Conservation (phyloP, 2,113 vertebrate species). For the Perca schrenkii region DNA sequence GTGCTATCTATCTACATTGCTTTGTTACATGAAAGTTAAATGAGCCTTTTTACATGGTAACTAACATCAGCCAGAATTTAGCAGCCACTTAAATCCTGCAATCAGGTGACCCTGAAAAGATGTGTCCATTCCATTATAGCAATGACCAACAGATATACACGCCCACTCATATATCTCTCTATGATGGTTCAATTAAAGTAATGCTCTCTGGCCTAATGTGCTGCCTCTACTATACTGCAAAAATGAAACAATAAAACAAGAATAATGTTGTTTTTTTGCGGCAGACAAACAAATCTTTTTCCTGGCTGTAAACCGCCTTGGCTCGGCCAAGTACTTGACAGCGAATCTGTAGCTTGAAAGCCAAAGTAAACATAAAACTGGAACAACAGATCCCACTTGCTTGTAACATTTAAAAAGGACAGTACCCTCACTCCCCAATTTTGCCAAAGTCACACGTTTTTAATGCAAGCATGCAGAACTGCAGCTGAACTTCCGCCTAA, state of each 20-base stretch:
- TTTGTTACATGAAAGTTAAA: constrained; percentile 49
- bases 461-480: constrained; percentile 3
- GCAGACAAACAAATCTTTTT: constrained; percentile 60
- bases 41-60: constrained; percentile 37
- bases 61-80: constrained; percentile 39
- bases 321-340: constrained; percentile 40
- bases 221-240: constrained; percentile 36
- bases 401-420: constrained; percentile 20
- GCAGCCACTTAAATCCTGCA: constrained; percentile 51
- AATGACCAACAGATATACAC: constrained; percentile 32
- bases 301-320: constrained; percentile 20
- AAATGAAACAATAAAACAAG: constrained; percentile 63
- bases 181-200: constrained; percentile 62
- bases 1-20: not conserved
- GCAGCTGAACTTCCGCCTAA: not conserved
- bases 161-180: constrained; percentile 57
- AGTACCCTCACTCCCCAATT: too few relatives aligned
- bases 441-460: not conserved
- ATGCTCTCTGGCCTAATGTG: constrained; percentile 45
- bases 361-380: constrained; percentile 30
- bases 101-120: constrained; percentile 50
- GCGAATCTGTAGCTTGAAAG: constrained; percentile 24
- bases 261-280: constrained; percentile 36
- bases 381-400: constrained; percentile 10
- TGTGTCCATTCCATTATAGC: constrained; percentile 55